These are phyloP conservation scores for Antrozous pallidus DNA, from an alignment of 2,797 vertebrate species.

Conservation along the genomic window DNA sequence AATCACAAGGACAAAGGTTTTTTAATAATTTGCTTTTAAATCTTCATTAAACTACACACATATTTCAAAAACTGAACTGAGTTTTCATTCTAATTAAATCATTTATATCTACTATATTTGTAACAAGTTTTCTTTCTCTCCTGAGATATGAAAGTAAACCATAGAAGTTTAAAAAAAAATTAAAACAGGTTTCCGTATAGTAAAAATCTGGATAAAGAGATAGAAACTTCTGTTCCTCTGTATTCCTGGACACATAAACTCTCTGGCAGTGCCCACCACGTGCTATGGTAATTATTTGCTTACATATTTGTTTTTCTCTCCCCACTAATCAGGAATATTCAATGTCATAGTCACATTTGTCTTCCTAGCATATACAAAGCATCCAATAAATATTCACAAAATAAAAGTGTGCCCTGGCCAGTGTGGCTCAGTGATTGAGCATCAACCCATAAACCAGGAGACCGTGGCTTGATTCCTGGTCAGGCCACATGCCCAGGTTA, in stretches of 20 bases:
- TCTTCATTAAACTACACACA: neutral
- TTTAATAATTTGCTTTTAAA: neutral
- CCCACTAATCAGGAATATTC: neutral
- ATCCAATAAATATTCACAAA: conserved; percentile 27
- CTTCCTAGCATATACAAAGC: neutral
- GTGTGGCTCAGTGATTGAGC: neutral
- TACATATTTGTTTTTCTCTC: neutral
- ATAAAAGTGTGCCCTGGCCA: neutral
- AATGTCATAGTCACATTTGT: neutral
- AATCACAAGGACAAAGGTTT: neutral
- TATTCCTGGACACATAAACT: neutral
- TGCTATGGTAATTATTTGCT: neutral
- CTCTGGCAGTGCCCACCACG: neutral
- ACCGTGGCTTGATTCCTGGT: neutral
- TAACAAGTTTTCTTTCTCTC: neutral
- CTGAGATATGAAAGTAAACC: neutral
- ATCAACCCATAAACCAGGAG: neutral
- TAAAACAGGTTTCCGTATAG: neutral
- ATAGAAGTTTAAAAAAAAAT: neutral
- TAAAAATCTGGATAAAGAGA: neutral
- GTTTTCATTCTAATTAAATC: neutral
- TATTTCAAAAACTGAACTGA: neutral
- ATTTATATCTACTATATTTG: neutral
- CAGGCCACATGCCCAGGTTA: neutral
- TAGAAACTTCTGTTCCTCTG: neutral